Percentiles rank a stretch among this genome's conserved stretches.
Evolutionary conservation across 2,888 invertebrate genomes (phyloP).

Genomic region (Lamellibrachia columna): DNA sequence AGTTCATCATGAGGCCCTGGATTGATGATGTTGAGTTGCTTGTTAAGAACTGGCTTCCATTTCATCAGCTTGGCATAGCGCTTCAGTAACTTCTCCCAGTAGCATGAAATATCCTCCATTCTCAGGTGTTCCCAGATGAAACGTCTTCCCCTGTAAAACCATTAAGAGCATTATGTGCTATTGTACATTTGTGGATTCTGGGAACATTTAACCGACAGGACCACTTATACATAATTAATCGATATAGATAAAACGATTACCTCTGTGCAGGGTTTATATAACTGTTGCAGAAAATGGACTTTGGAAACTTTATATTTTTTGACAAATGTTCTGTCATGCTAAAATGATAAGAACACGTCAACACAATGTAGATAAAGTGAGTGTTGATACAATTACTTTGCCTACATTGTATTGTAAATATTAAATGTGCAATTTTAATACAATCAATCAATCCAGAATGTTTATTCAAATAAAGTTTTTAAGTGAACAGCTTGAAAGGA

Average conservation of each 20-base stretch:
- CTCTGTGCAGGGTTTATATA: background rate
- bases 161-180: background rate
- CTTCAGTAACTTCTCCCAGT: conserved; percentile 83
- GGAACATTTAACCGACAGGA: background rate
- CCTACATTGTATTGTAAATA: too few relatives aligned
- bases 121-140: conserved; percentile 86
- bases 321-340: too few relatives aligned
- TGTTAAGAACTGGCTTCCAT: conserved; percentile 47
- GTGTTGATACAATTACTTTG: too few relatives aligned
- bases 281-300: too few relatives aligned
- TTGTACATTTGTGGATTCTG: background rate
- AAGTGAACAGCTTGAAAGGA: too few relatives aligned
- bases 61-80: conserved; percentile 79
- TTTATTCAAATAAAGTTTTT: too few relatives aligned
- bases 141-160: conserved; percentile 74
- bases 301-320: too few relatives aligned
- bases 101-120: conserved; percentile 84
- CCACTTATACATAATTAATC: background rate
- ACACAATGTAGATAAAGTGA: too few relatives aligned
- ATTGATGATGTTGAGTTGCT: background rate
- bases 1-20: background rate
- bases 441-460: too few relatives aligned
- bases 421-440: too few relatives aligned
- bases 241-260: too few relatives aligned
- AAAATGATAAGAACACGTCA: too few relatives aligned